Conservation (phyloP, 2,888 invertebrate species). For the Bombylius major region DNA sequence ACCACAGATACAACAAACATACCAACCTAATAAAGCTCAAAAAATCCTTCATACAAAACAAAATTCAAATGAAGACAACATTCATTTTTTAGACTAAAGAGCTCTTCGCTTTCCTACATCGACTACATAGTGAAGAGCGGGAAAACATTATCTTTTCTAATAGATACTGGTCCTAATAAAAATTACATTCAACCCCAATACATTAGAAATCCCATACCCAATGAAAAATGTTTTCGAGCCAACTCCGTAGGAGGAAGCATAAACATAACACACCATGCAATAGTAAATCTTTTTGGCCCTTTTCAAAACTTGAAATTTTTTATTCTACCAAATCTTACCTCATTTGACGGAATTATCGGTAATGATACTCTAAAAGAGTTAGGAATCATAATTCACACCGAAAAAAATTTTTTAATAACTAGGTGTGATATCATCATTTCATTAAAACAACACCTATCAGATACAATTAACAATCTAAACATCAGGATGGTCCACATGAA, state of each 20-base stretch:
- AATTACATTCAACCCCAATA: neutral
- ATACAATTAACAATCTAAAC: neutral
- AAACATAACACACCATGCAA: neutral
- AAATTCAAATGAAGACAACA: neutral
- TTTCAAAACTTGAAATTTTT: neutral
- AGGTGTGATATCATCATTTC: neutral
- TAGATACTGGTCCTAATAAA: neutral
- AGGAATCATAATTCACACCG: neutral
- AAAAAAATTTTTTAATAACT: neutral
- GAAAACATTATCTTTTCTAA: neutral
- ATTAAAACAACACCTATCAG: neutral
- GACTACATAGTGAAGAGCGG: neutral
- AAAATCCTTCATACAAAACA: neutral
- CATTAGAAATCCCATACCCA: neutral
- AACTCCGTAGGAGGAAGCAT: neutral
- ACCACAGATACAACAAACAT: neutral
- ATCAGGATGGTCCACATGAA: neutral
- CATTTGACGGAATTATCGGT: neutral
- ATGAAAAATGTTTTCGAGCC: neutral
- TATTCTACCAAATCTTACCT: neutral
- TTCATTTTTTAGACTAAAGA: neutral
- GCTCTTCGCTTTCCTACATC: slow-evolving; percentile 3
- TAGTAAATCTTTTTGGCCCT: neutral
- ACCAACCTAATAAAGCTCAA: neutral
- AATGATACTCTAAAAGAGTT: neutral